phyloP scores from a whole-genome alignment of 2,888 invertebrate genomes.

The Lordiphosa fenestrarum region DNA sequence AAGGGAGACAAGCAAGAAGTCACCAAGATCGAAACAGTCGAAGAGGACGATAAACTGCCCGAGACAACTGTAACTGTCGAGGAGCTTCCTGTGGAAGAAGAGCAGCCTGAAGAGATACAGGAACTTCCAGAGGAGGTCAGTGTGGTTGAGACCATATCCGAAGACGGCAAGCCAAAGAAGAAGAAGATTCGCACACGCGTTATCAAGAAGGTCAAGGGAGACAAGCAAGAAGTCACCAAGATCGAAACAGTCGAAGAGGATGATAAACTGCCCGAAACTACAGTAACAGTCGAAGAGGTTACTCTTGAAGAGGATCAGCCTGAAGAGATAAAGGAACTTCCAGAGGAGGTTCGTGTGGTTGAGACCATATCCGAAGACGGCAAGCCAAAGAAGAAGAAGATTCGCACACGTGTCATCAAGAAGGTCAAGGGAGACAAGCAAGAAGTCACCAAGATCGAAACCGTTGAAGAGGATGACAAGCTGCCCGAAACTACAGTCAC shows the following conservation, averaged over 20 bases:
- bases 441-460: slow-evolving; percentile 40
- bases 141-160: slow-evolving; percentile 28
- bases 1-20: slow-evolving; percentile 36
- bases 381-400: slow-evolving; percentile 35
- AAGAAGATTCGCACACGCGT: slow-evolving; percentile 40
- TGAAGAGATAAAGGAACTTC: slow-evolving; percentile 29
- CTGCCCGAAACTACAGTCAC: slow-evolving; percentile 32
- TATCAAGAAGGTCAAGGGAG: slow-evolving; percentile 42
- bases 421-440: slow-evolving; percentile 42
- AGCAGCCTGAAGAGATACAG: slow-evolving; percentile 12
- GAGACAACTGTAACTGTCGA: slow-evolving; percentile 26
- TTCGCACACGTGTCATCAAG: slow-evolving; percentile 39
- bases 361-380: slow-evolving; percentile 29
- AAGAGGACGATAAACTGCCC: slow-evolving; percentile 28
- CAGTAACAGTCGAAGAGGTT: slow-evolving; percentile 30
- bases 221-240: slow-evolving; percentile 40
- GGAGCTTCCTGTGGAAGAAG: slow-evolving; percentile 11
- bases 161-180: slow-evolving; percentile 37
- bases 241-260: slow-evolving; percentile 42
- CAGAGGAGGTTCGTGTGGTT: slow-evolving; percentile 27
- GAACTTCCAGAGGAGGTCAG: slow-evolving; percentile 34
- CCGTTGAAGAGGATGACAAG: slow-evolving; percentile 37
- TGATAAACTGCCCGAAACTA: slow-evolving; percentile 31
- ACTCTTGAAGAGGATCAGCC: slow-evolving; percentile 19
- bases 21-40: slow-evolving; percentile 37